Evolutionary conservation across 2,113 vertebrate species (phyloP), one percentile per base, ranked within the genome.

Genomic region (Leptodactylus fuscus): DNA sequence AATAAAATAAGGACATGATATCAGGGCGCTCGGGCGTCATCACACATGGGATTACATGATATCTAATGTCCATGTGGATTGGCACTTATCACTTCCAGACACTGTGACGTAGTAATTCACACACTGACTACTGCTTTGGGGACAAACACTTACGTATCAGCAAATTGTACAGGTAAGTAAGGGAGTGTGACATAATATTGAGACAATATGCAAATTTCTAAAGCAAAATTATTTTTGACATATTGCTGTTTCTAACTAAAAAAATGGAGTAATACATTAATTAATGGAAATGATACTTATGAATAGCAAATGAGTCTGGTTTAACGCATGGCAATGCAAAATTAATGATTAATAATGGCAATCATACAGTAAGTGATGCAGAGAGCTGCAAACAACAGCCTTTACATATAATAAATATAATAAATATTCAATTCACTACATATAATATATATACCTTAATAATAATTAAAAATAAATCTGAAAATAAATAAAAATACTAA

Each of bases 251-350:
- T n/a, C n/a, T 91, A 90, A 75, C 87, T 78, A 77, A 0, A 67
- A 90, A 93, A 93, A 93, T 89, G 87, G 90, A 88, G 71, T 87
- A 88, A 81, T 70, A 83, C 83, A 36, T 89, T 93, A 92, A 94
- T 93, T 94, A 91, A 91, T 90, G 87, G 87, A 78, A 91, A 92
- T 83, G 46, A 87, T 82, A 89, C 90, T 90, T 88, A 87, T 10
- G 91, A 90, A 91, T 91, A 82, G 78, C 79, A 91, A 92, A 92
- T 75, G 89, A 93, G 90, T 91, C 94, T 91, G 92, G 93, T 91
- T 88, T 62, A 87, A 92, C 91, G 89, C 85, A 86, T 90, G 87
- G 87, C 93, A 90, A 91, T 91, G 90, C 77, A 84, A 85, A 90
- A 92, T 90, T 88, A 92, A 91, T 92, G 92, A 91, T 92, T 91